These are phyloP conservation scores for Chelonoidis abingdonii DNA, from an alignment of 2,113 vertebrate genomes.

Conservation along the genomic window DNA sequence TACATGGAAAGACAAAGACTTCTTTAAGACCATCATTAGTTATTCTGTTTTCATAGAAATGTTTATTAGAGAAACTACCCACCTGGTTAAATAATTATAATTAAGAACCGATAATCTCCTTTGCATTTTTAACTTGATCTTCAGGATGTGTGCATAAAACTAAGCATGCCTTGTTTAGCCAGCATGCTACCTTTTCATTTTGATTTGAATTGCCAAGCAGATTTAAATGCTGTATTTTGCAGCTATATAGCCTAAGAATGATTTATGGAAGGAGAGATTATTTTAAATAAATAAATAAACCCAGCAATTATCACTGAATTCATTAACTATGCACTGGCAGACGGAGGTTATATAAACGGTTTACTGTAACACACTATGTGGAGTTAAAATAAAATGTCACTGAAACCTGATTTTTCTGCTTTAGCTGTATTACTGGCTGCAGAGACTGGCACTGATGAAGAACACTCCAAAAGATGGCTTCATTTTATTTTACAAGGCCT, in stretches of 20 bases:
- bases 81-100: constrained; percentile 90
- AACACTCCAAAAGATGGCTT: not conserved
- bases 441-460: not conserved
- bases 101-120: constrained; percentile 84
- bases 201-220: constrained; percentile 62
- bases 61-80: constrained; percentile 89
- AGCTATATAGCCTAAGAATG: constrained; percentile 60
- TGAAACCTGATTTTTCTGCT: constrained; percentile 7
- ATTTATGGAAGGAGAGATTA: constrained; percentile 54
- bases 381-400: constrained; percentile 53
- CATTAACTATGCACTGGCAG: constrained; percentile 44
- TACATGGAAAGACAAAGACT: constrained; percentile 86
- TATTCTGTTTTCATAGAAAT: constrained; percentile 88
- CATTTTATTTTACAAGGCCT: not conserved
- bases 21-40: constrained; percentile 88
- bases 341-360: constrained; percentile 56
- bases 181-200: constrained; percentile 65
- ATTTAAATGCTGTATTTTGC: constrained; percentile 68
- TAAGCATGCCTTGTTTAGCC: constrained; percentile 71
- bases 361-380: constrained; percentile 39
- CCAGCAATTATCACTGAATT: constrained; percentile 68
- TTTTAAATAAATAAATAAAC: constrained; percentile 19
- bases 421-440: not conserved
- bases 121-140: constrained; percentile 83
- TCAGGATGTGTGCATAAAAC: constrained; percentile 59